Evolutionary conservation across 2,113 vertebrate genomes (phyloP).

Genomic region (Ceyx melanurus): DNA sequence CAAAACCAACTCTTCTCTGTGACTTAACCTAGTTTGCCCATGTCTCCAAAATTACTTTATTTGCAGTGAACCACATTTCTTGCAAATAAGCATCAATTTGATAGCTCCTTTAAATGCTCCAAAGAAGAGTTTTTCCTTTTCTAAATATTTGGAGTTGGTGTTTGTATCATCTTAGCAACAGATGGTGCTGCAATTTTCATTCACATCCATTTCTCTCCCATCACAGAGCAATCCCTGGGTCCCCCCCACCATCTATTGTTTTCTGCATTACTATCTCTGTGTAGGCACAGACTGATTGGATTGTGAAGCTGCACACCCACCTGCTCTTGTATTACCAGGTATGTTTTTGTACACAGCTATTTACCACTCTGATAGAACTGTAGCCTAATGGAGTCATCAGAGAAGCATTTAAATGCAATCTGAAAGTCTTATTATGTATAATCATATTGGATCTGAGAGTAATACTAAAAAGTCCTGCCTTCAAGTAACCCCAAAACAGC

Average conservation of each 20-base stretch:
- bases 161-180: not conserved
- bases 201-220: not conserved
- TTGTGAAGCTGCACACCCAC: not conserved
- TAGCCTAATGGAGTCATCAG: not conserved
- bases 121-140: not conserved
- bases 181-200: not conserved
- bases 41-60: not conserved
- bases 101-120: not conserved
- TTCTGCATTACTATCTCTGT: not conserved
- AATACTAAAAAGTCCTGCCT: not conserved
- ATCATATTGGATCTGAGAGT: not conserved
- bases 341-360: not conserved
- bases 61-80: not conserved
- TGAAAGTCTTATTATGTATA: not conserved
- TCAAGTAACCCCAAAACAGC: not conserved
- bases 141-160: not conserved
- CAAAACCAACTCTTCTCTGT: not conserved
- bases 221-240: not conserved
- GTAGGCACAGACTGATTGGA: not conserved
- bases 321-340: not conserved
- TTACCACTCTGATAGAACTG: not conserved
- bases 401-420: not conserved
- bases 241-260: not conserved
- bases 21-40: not conserved
- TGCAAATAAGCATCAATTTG: not conserved